Percentiles rank a stretch among this genome's conserved stretches.
Evolutionary conservation across 2,888 invertebrate species (phyloP).

Genomic region (Synanthedon formicaeformis): DNA sequence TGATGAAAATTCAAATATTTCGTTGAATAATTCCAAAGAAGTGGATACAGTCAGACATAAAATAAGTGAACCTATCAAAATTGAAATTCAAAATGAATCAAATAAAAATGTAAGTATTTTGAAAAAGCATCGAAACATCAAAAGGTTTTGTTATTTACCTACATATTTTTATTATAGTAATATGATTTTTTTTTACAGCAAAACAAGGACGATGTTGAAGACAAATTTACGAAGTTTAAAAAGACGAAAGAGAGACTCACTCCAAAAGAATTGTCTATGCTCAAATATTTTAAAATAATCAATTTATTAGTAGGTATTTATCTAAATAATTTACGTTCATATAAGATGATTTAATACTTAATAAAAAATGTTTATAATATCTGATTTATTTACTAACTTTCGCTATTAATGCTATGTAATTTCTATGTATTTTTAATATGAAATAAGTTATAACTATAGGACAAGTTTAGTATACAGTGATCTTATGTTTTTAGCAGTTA

Average conservation of each 20-base stretch:
- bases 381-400: too few species aligned
- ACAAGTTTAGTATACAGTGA: neutral
- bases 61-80: too few species aligned
- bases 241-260: neutral
- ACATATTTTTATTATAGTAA: neutral
- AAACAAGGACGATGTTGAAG: neutral
- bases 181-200: neutral
- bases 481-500: constrained; percentile 7
- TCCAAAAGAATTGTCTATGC: constrained; percentile 10
- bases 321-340: neutral
- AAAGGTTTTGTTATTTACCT: neutral
- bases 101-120: too few species aligned
- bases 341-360: too few species aligned
- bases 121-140: neutral
- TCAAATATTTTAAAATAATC: constrained; percentile 14
- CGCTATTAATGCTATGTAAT: too few species aligned
- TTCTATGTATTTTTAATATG: too few species aligned
- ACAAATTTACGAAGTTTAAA: neutral
- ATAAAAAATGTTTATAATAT: too few species aligned
- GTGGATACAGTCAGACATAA: too few species aligned
- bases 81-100: too few species aligned
- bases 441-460: neutral
- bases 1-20: too few species aligned
- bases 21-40: too few species aligned
- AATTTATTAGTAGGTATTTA: constrained; percentile 14